Base-by-base conservation (phyloP, 2,888 invertebrate genomes). In the Melieria picta region DNA sequence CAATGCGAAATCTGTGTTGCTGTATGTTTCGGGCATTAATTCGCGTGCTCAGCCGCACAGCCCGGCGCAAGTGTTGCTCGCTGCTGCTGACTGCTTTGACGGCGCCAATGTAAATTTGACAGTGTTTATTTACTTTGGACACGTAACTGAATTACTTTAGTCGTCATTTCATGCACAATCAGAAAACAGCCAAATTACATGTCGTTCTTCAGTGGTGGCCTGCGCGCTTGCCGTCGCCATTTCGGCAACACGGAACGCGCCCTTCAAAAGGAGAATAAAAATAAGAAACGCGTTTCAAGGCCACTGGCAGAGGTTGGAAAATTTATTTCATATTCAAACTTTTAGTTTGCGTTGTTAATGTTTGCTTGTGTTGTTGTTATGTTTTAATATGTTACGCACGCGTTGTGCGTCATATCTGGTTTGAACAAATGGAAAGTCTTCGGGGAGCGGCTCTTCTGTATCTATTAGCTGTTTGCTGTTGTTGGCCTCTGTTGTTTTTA, bases 251-350 rank as follows among this genome's bases (percentile, higher is more conserved):
- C n/a, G 9, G 2, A 50, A 50, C 9, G 50, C 55, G 45, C 30
- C 7, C 13, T 5, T 16, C 10, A 5, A 42, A 64, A 52, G 42
- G 7, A n/a, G n/a, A 42, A 30, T 3, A 30, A n/a, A 4, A 16
- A 11, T 6, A 50, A 50, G 3, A 50, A 9, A 10, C 2, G 1
- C 10, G n/a, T 58, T 67, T 60, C 67, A 67, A 9, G 58, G 58
- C 60, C 58, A 60, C 57, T 67, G 48, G 1, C 57, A 47, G 48
- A 67, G 50, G 47, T 67, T 50, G 43, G 11, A 67, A 60, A 58
- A 58, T 30, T 13, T 13, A 9, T 45, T 43, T 52, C 52, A 52
- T 52, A 42, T 42, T 47, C 13, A 48, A 67, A 43, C n/a, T 16
- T 58, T 30, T 11, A 58, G 11, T 47, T 9, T 10, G 4, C 16